phyloP scores from a whole-genome alignment of 2,888 invertebrate species.

The Blera fallax region DNA sequence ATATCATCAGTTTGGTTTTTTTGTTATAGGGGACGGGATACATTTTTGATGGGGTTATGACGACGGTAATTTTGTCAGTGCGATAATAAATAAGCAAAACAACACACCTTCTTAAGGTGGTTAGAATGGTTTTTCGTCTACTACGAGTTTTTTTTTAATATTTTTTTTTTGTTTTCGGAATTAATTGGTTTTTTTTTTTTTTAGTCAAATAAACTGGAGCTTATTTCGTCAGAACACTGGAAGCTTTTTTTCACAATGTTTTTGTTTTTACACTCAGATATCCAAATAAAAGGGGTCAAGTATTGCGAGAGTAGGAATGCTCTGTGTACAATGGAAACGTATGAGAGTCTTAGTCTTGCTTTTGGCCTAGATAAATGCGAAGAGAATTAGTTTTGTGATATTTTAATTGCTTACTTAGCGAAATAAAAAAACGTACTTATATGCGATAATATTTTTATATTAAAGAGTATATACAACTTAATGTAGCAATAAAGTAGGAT shows the following conservation, averaged over 20 bases:
- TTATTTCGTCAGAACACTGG: constrained; percentile 24
- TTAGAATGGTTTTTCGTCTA: constrained; percentile 26
- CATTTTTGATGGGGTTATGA: constrained; percentile 3
- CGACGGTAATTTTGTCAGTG: constrained; percentile 52
- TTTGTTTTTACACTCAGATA: constrained; percentile 36
- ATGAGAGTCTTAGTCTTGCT: constrained; percentile 50
- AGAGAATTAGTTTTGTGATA: constrained; percentile 50
- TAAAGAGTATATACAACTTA: constrained; percentile 12
- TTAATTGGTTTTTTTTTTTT: constrained; percentile 28
- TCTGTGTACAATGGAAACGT: constrained; percentile 24
- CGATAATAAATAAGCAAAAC: constrained; percentile 37
- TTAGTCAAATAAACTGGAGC: constrained; percentile 52
- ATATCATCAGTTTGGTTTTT: constrained; percentile 23
- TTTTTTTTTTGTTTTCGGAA: constrained; percentile 46
- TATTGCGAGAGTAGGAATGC: constrained; percentile 49
- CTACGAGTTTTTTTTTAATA: neutral
- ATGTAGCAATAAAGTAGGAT: constrained; percentile 31
- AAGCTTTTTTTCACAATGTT: constrained; percentile 30
- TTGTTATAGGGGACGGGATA: constrained; percentile 6
- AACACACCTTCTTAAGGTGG: constrained; percentile 30
- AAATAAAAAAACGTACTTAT: constrained; percentile 41
- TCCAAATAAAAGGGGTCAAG: constrained; percentile 69
- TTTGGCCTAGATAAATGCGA: constrained; percentile 57
- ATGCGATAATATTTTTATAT: neutral
- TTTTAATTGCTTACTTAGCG: constrained; percentile 63